These are phyloP conservation scores for Philopotamus ludificatus DNA, from an alignment of 1,140 invertebrate species.

Conservation along the genomic window DNA sequence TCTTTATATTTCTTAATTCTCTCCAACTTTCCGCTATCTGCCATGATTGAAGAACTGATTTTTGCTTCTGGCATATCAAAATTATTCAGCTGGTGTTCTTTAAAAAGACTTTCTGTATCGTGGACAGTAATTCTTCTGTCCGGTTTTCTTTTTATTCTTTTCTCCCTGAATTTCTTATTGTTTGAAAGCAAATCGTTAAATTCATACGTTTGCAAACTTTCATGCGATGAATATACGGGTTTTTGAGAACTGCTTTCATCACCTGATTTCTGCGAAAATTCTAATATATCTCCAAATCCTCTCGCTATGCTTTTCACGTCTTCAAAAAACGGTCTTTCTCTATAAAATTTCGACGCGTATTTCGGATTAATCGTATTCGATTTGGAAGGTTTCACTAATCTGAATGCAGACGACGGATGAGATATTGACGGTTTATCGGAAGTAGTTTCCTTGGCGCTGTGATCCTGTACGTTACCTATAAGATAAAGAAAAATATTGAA, in stretches of 20 bases:
- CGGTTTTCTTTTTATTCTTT: slow-evolving; percentile 20
- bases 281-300: slow-evolving; percentile 37
- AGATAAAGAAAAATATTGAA: no score
- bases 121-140: slow-evolving; percentile 28
- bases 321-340: slow-evolving; percentile 35
- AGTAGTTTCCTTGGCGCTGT: neutral
- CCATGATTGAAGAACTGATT: slow-evolving; percentile 24
- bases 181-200: neutral
- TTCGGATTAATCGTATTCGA: neutral
- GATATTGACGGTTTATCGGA: neutral
- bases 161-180: neutral
- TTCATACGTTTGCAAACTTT: no score
- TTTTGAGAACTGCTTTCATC: slow-evolving; percentile 2
- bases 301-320: slow-evolving; percentile 35
- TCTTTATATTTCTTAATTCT: slow-evolving; percentile 67
- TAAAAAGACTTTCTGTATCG: slow-evolving; percentile 8
- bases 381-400: slow-evolving; percentile 28
- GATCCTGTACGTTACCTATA: slow-evolving; percentile 18
- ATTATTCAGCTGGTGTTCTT: neutral
- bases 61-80: neutral
- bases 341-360: slow-evolving; percentile 15
- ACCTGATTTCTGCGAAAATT: slow-evolving; percentile 15
- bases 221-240: neutral
- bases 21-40: slow-evolving; percentile 56
- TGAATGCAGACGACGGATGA: slow-evolving; percentile 28